Evolutionary conservation across 1,140 invertebrate species (phyloP), one percentile per base, ranked within the genome.

Genomic region (Heliconius congener): DNA sequence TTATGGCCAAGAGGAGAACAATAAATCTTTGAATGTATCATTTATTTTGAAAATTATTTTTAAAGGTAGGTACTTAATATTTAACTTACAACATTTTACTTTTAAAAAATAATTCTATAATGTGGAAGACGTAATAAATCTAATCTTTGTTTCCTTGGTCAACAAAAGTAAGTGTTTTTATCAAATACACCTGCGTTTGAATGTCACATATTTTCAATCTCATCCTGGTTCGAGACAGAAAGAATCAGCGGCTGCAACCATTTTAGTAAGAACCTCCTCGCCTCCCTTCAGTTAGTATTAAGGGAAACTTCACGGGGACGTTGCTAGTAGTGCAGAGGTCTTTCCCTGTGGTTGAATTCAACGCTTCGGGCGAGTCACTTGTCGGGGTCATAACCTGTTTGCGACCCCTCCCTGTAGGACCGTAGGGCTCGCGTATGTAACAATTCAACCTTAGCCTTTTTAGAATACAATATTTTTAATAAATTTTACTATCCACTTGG

Each of bases 331-430:
- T 80, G 76, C 78, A 81, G 82, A 84, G 91, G 46, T 90, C 91
- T 88, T 87, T 66, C 50, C 78, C 76, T 79, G 74, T 93, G 89
- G 93, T 86, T 85, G 83, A 74, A 86, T 87, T 83, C 83, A 86
- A 89, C 84, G 89, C 90, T 93, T 88, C 89, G 87, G 89, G 89
- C 91, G 87, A 93, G 91, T 91, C 91, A 93, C 90, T 94, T 91
- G 93, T 91, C 91, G 91, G 90, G 93, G 93, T 94, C 91, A 94
- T 93, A 94, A 93, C 93, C 93, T 94, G 93, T 93, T 93, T 91
- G 90, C 90, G 91, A 93, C 91, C 91, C 92, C 89, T 92, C 90
- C 89, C 91, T 87, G 83, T 86, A 89, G 88, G 91, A 90, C 86
- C 86, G 84, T 86, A 82, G 83, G 82, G 84, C 85, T 86, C 85